Percentiles rank a stretch among this genome's conserved stretches.
phyloP scores from a whole-genome alignment of 2,797 vertebrate genomes.

The Pseudopleuronectes americanus region DNA sequence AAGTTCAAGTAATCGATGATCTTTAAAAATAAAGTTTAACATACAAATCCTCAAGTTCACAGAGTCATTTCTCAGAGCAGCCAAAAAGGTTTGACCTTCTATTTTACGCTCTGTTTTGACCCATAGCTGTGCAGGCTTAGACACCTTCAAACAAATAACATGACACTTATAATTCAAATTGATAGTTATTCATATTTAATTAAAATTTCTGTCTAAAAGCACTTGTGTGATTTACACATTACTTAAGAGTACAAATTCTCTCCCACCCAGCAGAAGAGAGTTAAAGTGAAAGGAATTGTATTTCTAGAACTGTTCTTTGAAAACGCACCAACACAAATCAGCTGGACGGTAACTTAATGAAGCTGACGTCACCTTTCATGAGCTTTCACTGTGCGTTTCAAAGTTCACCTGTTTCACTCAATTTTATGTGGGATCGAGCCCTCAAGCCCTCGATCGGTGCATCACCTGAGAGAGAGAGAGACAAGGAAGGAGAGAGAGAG shows the following conservation, averaged over 20 bases:
- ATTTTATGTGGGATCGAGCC: conserved; percentile 90
- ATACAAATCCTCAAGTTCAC: neutral
- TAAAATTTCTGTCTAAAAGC: too few species aligned
- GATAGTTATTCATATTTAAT: too few species aligned
- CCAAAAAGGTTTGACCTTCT: neutral
- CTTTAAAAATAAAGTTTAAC: too few species aligned
- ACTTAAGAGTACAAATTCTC: neutral
- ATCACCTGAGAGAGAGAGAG: conserved; percentile 72
- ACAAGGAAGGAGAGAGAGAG: conserved; percentile 47
- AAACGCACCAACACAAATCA: conserved; percentile 27
- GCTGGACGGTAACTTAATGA: conserved; percentile 17
- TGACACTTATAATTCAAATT: neutral
- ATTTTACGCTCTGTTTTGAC: neutral
- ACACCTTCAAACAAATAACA: neutral
- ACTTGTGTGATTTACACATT: too few species aligned
- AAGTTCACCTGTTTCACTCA: conserved; percentile 91
- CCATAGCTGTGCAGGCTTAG: neutral
- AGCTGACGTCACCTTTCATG: conserved; percentile 60
- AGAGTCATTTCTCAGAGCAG: neutral
- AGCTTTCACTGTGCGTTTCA: conserved; percentile 80
- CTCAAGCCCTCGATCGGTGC: conserved; percentile 75
- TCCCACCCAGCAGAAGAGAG: neutral
- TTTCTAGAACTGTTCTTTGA: neutral
- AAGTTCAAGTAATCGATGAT: too few species aligned
- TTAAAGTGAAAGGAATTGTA: neutral